A percentile compares a stretch with the other conserved stretches of the same genome.
These are phyloP conservation scores for Trachemys scripta DNA, from an alignment of 2,113 vertebrate species.

Conservation along the genomic window DNA sequence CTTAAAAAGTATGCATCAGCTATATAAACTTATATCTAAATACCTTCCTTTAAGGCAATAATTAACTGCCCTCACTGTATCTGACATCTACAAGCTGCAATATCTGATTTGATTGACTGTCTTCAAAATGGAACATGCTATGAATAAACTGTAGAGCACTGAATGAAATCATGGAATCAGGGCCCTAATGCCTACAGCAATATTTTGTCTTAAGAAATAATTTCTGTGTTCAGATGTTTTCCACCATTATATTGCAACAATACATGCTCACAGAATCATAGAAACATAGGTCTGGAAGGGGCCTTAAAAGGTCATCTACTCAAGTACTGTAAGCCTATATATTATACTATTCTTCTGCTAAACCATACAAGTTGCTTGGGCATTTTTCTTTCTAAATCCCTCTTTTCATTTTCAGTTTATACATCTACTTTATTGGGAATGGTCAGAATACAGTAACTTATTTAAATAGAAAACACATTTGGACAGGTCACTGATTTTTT, in stretches of 20 bases:
- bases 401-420: neutral
- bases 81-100: neutral
- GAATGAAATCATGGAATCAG: neutral
- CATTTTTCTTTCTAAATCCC: neutral
- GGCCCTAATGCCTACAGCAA: fast-evolving
- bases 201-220: neutral
- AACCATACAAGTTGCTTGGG: fast-evolving
- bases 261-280: neutral
- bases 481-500: fast-evolving
- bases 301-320: too few relatives aligned
- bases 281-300: too few relatives aligned
- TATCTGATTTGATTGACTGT: neutral
- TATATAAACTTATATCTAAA: neutral
- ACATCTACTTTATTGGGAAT: neutral
- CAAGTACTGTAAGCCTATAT: too few relatives aligned
- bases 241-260: neutral
- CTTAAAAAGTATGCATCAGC: neutral
- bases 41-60: neutral
- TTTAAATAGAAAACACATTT: neutral
- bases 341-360: neutral
- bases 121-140: neutral
- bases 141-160: neutral
- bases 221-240: neutral
- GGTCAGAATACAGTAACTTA: neutral
- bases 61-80: neutral